Evolutionary conservation across 2,888 invertebrate genomes (phyloP), one percentile per base, ranked within the genome.

Genomic region (Lagria hirta): DNA sequence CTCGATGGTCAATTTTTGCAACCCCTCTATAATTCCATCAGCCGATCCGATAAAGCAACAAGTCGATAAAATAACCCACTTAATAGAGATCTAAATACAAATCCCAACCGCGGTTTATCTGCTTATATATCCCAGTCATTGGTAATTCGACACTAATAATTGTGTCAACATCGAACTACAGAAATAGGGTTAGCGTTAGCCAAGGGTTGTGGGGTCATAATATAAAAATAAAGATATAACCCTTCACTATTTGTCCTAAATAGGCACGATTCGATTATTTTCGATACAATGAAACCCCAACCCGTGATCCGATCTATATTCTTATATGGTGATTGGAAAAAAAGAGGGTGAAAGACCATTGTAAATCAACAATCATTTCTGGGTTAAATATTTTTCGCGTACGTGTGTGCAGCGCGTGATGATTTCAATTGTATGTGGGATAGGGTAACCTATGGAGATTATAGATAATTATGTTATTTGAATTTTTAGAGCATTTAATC

Each of bases 101-200:
- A 46, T 34, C 27, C 42, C n/a, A 13, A 29, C 33, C 21, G 20
- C 27, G 24, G 33, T 37, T 37, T 43, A 48, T 48, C 48, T 40
- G 28, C 36, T 35, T 38, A 34, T 18, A n/a, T n/a, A n/a, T n/a
- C n/a, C n/a, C n/a, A 38, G 14, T 26, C 18, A 34, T 32, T 24
- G n/a, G 61, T 57, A 64, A 65, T 54, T 49, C 57, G 57, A 64
- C 58, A 62, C 63, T 65, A 64, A 62, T 64, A 64, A 62, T 61
- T 64, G 61, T 63, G 62, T 65, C 65, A 62, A 64, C 61, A 54
- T 47, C 46, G 49, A 54, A 48, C 33, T 16, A 15, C 13, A n/a
- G 15, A 17, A 29, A 32, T 23, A 40, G 12, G 24, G 20, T 7
- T 34, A 44, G n/a, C n/a, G 26, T 28, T 24, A 16, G 20, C 38